Base-by-base conservation (phyloP, 2,797 vertebrate species). In the Galago senegalensis region DNA sequence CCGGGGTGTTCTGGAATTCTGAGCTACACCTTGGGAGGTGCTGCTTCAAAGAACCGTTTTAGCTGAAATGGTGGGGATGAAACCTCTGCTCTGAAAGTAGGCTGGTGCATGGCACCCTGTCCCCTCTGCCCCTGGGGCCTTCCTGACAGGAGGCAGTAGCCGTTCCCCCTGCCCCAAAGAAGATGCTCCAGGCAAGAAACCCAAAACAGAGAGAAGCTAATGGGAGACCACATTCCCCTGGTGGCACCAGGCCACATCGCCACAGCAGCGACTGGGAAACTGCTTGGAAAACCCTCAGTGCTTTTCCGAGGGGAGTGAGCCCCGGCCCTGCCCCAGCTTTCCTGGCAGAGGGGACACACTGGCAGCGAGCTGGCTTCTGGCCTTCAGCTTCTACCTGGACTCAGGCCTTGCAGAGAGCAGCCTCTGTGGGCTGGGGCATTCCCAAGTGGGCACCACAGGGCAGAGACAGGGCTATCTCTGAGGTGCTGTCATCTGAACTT, bases 31-130 rank as follows among this genome's bases (percentile, higher is more conserved):
- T 73, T 61, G 91, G 97, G 97, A 98, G 90, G 97, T 92, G 90
- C 89, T 49, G 93, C 98, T 98, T 98, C 97, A 98, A 97, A 98
- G 98, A 98, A 72, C 87, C 97, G 97, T 97, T 97, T 98, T 98
- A 98, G 97, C 97, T 98, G 98, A 97, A 98, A 97, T 98, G 37
- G 91, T 97, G 97, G 98, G 95, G 96, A 95, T 67, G 93, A 73
- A 93, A 72, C 87, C 95, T 97, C 95, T 83, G 77, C 80, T 85
- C 76, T 86, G 92, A n/a, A 89, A 97, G 97, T 37, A 10, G 40
- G 89, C 89, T 67, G 91, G 34, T 3, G 49, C 49, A 53, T 14
- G 1, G 14, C 49, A 17, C 49, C 14, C 0, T 4, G 49, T 53
- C 17, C 10, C 31, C 43, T 31, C 67, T 56, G 37, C 23, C 70